Base-by-base conservation (phyloP, 2,888 invertebrate genomes). In the Acrobasis consociella region DNA sequence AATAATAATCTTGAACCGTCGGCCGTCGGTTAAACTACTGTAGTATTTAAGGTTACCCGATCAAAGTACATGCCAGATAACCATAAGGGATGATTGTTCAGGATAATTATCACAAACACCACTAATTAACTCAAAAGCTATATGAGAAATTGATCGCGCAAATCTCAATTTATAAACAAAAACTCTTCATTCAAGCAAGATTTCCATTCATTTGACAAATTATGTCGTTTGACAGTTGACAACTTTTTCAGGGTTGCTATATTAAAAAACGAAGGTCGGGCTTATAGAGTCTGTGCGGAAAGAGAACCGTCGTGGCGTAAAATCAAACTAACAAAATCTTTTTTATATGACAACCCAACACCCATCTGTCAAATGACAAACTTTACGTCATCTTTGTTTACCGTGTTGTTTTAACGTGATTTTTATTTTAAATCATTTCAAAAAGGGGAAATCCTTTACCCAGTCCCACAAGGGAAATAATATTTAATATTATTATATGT, bases 11-110 rank as follows among this genome's bases (percentile, higher is more conserved):
- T 22, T 22, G 9, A 56, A 56, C 73, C 74, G 81, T 87, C 87
- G 88, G 88, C 91, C 87, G n/a, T n/a, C n/a, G n/a, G n/a, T 90
- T 87, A 82, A 76, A 77, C 74, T 75, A 77, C 74, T 75, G 71
- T 72, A 72, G 64, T 73, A 76, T 86, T 85, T 85, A 83, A 89
- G 88, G 89, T 87, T 85, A 83, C 71, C 58, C 51, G 42, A 16
- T 51, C 39, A 1, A 22, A 39, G 17, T 15, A 37, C 9, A 13
- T 17, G 38, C 11, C 8, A 39, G 9, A 38, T 15, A 55, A 13
- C 5, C 31, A 53, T 13, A 50, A 11, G 2, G 22, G 11, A 62
- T 13, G 16, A 62, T 49, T 50, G 10, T 50, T 50, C 16, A 31
- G 15, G 50, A 49, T 31, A 55, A 37, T 52, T 31, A 60, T 42